Conservation (phyloP, 1,140 invertebrate genomes). For the Panagrolaimus sp. region DNA sequence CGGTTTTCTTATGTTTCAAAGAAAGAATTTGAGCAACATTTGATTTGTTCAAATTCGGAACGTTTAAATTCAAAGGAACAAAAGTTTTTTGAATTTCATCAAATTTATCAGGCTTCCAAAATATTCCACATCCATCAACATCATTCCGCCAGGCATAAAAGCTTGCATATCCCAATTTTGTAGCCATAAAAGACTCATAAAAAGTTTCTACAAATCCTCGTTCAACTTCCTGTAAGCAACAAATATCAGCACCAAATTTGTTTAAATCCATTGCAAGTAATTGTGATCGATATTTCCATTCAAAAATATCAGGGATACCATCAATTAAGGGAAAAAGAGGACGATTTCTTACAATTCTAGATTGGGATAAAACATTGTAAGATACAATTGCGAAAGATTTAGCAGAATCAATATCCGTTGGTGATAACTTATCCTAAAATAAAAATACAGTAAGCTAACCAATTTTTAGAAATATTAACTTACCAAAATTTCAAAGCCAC, state of each 20-base stretch:
- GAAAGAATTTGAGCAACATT: neutral
- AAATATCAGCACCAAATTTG: neutral
- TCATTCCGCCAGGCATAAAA: too few species aligned
- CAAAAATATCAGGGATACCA: too few species aligned
- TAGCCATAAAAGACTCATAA: too few species aligned
- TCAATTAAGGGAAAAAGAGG: neutral
- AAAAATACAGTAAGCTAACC: neutral
- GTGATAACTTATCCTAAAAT: neutral
- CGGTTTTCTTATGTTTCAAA: neutral
- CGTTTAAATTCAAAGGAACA: neutral
- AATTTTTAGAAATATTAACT: neutral
- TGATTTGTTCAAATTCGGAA: neutral
- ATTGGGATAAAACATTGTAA: neutral
- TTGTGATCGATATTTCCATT: neutral
- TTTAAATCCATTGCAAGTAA: neutral
- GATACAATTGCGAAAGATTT: neutral
- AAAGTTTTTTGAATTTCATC: neutral
- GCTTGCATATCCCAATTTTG: too few species aligned
- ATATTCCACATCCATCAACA: neutral
- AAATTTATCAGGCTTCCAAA: neutral
- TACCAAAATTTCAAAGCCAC: neutral
- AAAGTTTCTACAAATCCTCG: too few species aligned
- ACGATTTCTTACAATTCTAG: neutral
- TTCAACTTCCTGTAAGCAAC: neutral
- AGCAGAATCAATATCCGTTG: neutral